Conservation (phyloP, 1,140 invertebrate species). For the Bemisia tabaci region DNA sequence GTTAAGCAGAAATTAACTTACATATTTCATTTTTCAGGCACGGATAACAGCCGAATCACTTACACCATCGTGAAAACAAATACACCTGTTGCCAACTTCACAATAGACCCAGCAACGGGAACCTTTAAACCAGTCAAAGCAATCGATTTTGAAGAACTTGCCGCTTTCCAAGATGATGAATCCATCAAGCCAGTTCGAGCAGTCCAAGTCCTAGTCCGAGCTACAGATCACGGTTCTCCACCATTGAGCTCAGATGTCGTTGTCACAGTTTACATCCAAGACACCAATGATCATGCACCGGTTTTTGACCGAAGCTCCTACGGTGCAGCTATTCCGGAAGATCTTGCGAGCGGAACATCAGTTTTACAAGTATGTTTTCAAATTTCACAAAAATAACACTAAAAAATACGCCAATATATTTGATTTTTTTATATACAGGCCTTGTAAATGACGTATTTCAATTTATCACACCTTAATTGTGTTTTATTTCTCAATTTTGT, state of each 20-base stretch:
- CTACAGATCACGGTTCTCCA: slow-evolving; percentile 64
- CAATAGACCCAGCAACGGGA: slow-evolving; percentile 58
- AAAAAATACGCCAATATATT: no score
- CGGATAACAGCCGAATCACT: slow-evolving; percentile 68
- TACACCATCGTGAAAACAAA: slow-evolving; percentile 68
- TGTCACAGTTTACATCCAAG: slow-evolving; percentile 68
- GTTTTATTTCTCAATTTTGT: no score
- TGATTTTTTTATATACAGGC: slow-evolving; percentile 3
- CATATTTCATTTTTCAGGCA: slow-evolving; percentile 39
- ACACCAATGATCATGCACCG: slow-evolving; percentile 76
- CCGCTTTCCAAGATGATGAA: slow-evolving; percentile 21
- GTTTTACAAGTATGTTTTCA: slow-evolving; percentile 48
- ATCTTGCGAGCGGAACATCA: slow-evolving; percentile 59
- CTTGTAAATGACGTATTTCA: neutral
- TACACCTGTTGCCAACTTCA: slow-evolving; percentile 56
- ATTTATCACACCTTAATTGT: neutral
- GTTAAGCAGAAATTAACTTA: no score
- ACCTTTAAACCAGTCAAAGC: slow-evolving; percentile 47
- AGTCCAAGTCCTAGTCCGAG: slow-evolving; percentile 60
- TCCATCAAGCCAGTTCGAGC: slow-evolving; percentile 43
- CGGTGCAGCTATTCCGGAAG: slow-evolving; percentile 63
- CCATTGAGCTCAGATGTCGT: slow-evolving; percentile 56
- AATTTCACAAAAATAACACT: neutral
- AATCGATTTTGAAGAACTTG: slow-evolving; percentile 61
- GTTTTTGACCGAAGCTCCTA: slow-evolving; percentile 62